Percentiles rank a stretch among this genome's conserved stretches.
Conservation (phyloP, 2,113 vertebrate genomes). For the Galeopterus variegatus region DNA sequence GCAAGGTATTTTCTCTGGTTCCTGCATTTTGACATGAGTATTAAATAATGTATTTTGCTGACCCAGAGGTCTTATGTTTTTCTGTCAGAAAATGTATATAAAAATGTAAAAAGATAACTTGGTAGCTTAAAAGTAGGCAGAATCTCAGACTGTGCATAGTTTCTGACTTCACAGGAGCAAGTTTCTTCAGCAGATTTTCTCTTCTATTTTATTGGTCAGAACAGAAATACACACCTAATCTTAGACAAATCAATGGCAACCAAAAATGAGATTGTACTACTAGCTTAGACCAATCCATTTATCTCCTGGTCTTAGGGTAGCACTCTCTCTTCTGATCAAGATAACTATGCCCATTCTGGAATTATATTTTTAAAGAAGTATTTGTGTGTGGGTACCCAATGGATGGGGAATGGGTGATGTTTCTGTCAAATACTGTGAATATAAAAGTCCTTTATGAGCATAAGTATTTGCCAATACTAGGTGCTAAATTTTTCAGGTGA, state of each 20-base stretch:
- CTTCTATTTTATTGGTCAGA: not conserved
- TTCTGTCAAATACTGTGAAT: not conserved
- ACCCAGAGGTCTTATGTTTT: not conserved
- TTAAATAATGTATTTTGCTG: not conserved
- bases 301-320: not conserved
- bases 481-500: not conserved
- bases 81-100: not conserved
- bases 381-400: not conserved
- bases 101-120: not conserved
- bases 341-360: not conserved
- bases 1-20: not conserved
- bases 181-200: not conserved
- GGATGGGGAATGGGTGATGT: not conserved
- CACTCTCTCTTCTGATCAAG: not conserved
- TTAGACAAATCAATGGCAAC: not conserved
- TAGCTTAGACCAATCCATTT: not conserved
- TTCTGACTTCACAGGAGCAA: not conserved
- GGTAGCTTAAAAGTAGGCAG: not conserved
- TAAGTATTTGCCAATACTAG: not conserved
- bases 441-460: not conserved
- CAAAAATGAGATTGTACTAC: not conserved
- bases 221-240: not conserved
- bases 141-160: not conserved
- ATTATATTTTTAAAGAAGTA: not conserved
- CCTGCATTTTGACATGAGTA: not conserved